Evolutionary conservation across 1,140 invertebrate species (phyloP).

Genomic region (Scylla paramamosain): DNA sequence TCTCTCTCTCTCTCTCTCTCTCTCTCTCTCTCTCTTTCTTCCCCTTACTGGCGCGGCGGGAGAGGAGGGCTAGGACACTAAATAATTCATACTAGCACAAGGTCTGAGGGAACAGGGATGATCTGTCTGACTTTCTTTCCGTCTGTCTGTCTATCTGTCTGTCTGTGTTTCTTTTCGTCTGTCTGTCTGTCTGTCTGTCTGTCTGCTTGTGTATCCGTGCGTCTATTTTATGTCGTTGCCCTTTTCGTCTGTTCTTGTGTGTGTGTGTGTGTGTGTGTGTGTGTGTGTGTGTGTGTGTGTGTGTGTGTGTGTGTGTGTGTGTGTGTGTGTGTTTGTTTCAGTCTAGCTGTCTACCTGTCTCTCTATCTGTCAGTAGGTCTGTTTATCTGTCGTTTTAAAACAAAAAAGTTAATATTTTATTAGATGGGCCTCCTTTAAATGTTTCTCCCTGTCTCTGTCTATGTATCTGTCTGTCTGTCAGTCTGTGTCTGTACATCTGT

Average conservation of each 20-base stretch:
- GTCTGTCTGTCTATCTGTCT: constrained; percentile 32
- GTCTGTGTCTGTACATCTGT: not conserved
- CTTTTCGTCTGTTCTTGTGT: not conserved
- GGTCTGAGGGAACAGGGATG: not conserved
- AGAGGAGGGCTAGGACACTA: not conserved
- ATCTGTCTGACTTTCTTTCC: not conserved
- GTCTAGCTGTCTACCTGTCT: not conserved
- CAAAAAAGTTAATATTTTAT: no score
- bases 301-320: not conserved
- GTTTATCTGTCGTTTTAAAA: not conserved
- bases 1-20: no score
- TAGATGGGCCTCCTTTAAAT: not conserved
- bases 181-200: constrained; percentile 33
- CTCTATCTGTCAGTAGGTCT: not conserved
- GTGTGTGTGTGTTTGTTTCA: not conserved
- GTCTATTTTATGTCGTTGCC: no score
- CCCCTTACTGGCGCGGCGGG: not conserved
- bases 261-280: constrained; percentile 47
- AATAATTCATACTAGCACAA: not conserved
- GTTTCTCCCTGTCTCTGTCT: not conserved
- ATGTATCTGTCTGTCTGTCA: not conserved
- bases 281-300: constrained; percentile 47
- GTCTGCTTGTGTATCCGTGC: no score
- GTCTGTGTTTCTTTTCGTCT: not conserved
- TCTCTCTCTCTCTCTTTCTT: no score